Evolutionary conservation across 2,888 invertebrate genomes (phyloP), one percentile per base, ranked within the genome.

Genomic region (Brenthis ino): DNA sequence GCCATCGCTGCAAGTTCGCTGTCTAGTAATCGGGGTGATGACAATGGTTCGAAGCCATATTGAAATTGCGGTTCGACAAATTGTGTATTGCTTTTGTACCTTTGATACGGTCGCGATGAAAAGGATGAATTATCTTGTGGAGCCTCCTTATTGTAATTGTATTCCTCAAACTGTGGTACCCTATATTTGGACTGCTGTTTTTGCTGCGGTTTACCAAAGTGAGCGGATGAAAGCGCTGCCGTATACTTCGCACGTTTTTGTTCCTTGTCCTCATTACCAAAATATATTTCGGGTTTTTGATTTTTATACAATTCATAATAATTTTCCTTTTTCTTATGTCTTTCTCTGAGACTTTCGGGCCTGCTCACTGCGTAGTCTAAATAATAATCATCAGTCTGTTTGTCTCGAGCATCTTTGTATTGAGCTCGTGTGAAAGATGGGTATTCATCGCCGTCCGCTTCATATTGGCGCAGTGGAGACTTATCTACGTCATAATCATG

Each of bases 1-100:
- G 91, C 88, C 89, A 91, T 90, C 11, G 92, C 86, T 16, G 91
- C 84, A 33, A 91, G 75, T 74, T 92, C 91, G 71, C 90, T 89
- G 73, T 92, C 91, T 48, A 91, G 81, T 33, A 90, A 77, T 66
- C 80, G 80, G 51, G 91, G 89, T 71, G 90, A 74, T 11, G 85
- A 77, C 65, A 90, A 81, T 12, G 93, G 93, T 72, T 92, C 91
- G 77, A 93, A 93, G 11, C 93, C 93, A 74, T 93, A 93, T 73
- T 93, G 92, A 75, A 89, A 93, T 71, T 89, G 91, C 0, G 93
- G 93, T 74, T 92, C 91, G 53, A 92, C 89, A 68, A 91, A 91
- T 69, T 85, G 85, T 51, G 89, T 89, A 76, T 83, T 87, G 13
- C 74, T 75, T 68, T 80, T 86, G 66, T 83, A 85, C 55, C 77